Evolutionary conservation across 2,797 vertebrate species (phyloP).

Genomic region (Lutjanus campechanus): DNA sequence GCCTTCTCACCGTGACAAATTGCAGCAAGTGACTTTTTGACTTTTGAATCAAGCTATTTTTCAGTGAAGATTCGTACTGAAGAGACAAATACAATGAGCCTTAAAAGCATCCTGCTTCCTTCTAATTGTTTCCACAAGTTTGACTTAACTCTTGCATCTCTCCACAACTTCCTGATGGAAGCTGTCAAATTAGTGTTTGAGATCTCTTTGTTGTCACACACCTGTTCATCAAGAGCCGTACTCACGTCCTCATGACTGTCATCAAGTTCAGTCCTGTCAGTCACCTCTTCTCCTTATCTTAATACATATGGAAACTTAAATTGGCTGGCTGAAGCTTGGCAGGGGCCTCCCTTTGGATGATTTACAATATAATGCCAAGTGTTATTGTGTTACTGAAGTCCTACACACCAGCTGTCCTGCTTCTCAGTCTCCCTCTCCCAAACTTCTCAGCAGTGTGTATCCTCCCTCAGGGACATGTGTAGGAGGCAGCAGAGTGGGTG

Average conservation of each 20-base stretch:
- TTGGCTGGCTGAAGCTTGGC: conserved; percentile 63
- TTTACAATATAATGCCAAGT: conserved; percentile 78
- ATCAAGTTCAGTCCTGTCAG: conserved; percentile 43
- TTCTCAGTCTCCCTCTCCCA: conserved; percentile 70
- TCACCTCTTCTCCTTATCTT: conserved; percentile 55
- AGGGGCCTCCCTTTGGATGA: conserved; percentile 52
- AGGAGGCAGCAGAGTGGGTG: conserved; percentile 77
- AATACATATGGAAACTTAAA: conserved; percentile 62
- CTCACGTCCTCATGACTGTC: conserved; percentile 38
- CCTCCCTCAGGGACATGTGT: conserved; percentile 71
- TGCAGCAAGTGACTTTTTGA: no score
- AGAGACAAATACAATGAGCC: conserved; percentile 6
- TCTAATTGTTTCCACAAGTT: background rate
- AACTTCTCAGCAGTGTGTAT: conserved; percentile 72
- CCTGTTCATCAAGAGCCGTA: conserved; percentile 18
- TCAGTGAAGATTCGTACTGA: no score
- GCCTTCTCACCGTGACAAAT: background rate
- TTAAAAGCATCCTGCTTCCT: background rate
- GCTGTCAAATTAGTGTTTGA: conserved; percentile 9
- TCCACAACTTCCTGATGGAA: background rate
- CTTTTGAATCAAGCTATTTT: conserved; percentile 4
- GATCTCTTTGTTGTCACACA: conserved; percentile 6
- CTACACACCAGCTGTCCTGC: conserved; percentile 86
- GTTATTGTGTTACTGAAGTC: conserved; percentile 81
- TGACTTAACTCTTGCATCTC: background rate